Evolutionary conservation across 2,888 invertebrate species (phyloP), one percentile per base, ranked within the genome.

Genomic region (Bugulina stolonifera): DNA sequence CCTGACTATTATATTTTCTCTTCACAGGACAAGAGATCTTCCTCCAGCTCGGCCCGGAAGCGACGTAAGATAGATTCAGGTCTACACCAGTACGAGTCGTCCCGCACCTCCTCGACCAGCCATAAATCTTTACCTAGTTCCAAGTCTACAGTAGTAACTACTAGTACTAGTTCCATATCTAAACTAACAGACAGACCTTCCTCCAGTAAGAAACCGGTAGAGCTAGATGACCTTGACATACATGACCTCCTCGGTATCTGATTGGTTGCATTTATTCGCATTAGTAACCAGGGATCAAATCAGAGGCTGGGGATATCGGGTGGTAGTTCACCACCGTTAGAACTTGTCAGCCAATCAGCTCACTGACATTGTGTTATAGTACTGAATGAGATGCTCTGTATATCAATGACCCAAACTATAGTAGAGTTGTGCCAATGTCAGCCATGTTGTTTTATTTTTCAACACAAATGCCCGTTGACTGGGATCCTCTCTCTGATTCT

Each of bases 1-100:
- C 52, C 52, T 14, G 10, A 52, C 10, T 52, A 52, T 22, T 52
- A 52, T 22, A n/a, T 52, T 52, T 14, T 52, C 10, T 52, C 14
- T 52, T 52, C 22, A 22, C 22, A 57, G 57, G 57, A 57, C 23
- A 57, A 57, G 25, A 22, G 57, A 57, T 23, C 25, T 22, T 57
- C 57, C 5, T 57, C 57, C 3, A 57, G 57, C 25, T 57, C 57
- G 23, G 3, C 23, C n/a, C n/a, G 25, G 3, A 57, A 57, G n/a
- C 10, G 57, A 57, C 10, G 57, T 5, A 57, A 57, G 57, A 22
- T 57, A 57, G 57, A 57, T n/a, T 57, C 57, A 57, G 57, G 57
- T 23, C 23, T 57, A 23, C 57, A 57, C 23, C 57, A 57, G 23
- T 27, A 57, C n/a, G 57, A 57, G 27, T 57, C 57, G n/a, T 25